These are phyloP conservation scores for Dasyprocta punctata DNA, from an alignment of 2,113 vertebrate species.

Conservation along the genomic window DNA sequence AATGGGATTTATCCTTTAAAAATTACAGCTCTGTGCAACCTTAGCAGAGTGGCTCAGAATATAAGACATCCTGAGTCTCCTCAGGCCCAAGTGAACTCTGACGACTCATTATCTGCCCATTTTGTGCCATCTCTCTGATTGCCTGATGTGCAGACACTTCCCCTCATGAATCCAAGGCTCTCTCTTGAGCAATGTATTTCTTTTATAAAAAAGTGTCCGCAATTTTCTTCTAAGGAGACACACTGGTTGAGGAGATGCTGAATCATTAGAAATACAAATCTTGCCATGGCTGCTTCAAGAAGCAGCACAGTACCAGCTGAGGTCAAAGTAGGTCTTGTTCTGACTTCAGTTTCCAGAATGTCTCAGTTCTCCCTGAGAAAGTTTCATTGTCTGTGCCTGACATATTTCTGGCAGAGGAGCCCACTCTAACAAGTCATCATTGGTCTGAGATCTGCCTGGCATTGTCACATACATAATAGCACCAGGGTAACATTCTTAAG, in stretches of 20 bases:
- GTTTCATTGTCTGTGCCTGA: background rate
- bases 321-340: background rate
- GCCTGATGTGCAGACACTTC: background rate
- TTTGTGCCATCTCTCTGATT: conserved; percentile 19
- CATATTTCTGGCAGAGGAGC: background rate
- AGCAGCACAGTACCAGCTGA: background rate
- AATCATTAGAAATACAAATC: background rate
- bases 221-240: background rate
- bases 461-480: background rate
- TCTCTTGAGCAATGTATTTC: background rate
- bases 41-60: background rate
- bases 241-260: background rate
- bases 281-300: background rate
- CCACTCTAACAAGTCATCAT: background rate
- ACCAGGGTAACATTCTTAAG: background rate
- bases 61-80: background rate
- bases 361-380: background rate
- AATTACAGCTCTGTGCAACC: background rate
- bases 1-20: conserved; percentile 11
- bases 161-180: background rate
- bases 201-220: background rate
- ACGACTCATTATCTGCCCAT: background rate
- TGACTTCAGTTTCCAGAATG: background rate
- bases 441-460: background rate
- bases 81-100: background rate